These are phyloP conservation scores for Telmatochromis sp. DNA, from an alignment of 2,113 vertebrate genomes.

Conservation along the genomic window DNA sequence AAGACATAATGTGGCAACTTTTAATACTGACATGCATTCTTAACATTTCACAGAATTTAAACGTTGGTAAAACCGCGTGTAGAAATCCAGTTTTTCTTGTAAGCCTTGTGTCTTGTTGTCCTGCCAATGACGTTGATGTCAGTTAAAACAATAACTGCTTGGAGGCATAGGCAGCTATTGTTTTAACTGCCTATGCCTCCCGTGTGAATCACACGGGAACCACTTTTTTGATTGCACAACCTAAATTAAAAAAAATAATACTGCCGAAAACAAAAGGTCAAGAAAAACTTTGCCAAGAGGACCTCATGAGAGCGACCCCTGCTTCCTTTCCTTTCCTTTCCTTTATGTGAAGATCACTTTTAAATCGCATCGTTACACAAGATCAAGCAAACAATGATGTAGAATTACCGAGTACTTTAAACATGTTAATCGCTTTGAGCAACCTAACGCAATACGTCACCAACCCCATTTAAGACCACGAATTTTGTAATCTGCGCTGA, in stretches of 20 bases:
- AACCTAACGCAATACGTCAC: background rate
- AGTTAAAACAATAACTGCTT: background rate
- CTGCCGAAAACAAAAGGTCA: background rate
- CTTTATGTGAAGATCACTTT: background rate
- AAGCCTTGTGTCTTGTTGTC: background rate
- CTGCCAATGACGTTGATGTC: background rate
- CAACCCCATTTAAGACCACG: background rate
- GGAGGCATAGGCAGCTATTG: fast-evolving
- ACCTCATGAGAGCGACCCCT: background rate
- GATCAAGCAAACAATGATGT: background rate
- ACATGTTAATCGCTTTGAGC: background rate
- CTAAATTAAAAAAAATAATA: background rate
- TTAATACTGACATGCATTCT: background rate
- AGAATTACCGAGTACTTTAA: background rate
- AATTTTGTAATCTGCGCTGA: background rate
- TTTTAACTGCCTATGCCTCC: background rate
- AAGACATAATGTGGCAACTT: background rate
- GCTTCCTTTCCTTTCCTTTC: too few species aligned
- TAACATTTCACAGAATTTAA: background rate
- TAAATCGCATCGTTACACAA: background rate
- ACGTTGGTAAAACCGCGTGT: background rate
- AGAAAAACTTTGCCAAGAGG: background rate
- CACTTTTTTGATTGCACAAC: background rate
- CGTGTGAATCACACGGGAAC: background rate
- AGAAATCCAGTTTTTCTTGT: background rate